These are phyloP conservation scores for Homarus gammarus DNA, from an alignment of 2,888 invertebrate species.

Conservation along the genomic window DNA sequence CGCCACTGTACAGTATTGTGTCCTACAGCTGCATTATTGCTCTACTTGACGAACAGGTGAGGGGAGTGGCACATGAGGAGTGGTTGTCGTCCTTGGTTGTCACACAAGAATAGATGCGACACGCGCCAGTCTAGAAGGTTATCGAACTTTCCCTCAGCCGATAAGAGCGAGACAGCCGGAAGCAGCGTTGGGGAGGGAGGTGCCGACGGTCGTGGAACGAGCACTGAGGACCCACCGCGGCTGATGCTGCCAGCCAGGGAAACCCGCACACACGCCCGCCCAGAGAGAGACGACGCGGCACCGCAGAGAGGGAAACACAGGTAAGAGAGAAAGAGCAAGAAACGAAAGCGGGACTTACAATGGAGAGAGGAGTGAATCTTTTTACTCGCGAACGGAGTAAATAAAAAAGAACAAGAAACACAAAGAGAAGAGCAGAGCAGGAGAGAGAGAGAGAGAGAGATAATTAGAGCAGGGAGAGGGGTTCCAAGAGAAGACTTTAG, in stretches of 20 bases:
- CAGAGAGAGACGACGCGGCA: constrained; percentile 8
- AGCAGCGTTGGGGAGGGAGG: constrained; percentile 28
- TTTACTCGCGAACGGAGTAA: background rate
- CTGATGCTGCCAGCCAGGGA: constrained; percentile 30
- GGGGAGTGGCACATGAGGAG: background rate
- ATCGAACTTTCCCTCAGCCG: constrained; percentile 30
- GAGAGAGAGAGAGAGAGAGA: background rate
- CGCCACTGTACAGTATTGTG: too few relatives aligned
- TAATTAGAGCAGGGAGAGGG: too few relatives aligned
- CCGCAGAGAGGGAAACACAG: background rate
- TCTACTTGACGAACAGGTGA: background rate
- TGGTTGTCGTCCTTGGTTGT: background rate
- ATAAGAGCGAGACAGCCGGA: constrained; percentile 11
- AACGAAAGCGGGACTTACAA: background rate
- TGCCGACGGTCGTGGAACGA: constrained; percentile 36
- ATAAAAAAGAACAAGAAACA: background rate
- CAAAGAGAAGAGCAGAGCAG: background rate
- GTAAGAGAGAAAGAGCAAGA: constrained; percentile 5
- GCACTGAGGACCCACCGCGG: constrained; percentile 33
- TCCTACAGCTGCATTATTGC: background rate
- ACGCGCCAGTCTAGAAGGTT: constrained; percentile 15
- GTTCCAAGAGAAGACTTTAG: background rate
- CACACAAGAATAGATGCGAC: background rate
- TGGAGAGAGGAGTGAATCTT: background rate
- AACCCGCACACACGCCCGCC: background rate